Percentiles rank a stretch among this genome's conserved stretches.
Conservation (phyloP, 2,797 vertebrate genomes). For the Sciurus vulgaris region DNA sequence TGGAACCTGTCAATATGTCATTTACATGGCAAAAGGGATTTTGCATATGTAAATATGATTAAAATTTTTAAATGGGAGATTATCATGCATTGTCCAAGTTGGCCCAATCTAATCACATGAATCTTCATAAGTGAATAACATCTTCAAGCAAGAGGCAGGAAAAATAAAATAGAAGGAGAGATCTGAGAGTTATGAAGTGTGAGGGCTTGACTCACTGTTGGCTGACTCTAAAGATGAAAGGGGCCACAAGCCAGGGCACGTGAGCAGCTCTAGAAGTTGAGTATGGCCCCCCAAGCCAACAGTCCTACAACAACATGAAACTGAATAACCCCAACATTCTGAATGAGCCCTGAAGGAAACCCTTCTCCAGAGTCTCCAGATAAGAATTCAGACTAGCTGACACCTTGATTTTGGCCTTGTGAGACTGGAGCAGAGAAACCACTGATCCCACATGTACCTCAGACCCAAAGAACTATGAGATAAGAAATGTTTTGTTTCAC, state of each 20-base stretch:
- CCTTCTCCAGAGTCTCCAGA: background rate
- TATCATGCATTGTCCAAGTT: background rate
- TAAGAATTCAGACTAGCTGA: background rate
- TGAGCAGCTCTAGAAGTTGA: background rate
- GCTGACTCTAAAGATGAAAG: background rate
- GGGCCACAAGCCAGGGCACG: background rate
- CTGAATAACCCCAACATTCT: background rate
- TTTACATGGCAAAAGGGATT: background rate
- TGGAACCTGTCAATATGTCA: background rate
- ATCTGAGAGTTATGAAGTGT: background rate
- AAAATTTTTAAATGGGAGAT: background rate
- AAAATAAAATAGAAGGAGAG: background rate
- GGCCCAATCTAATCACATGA: background rate
- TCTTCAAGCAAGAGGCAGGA: background rate
- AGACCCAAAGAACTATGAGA: background rate
- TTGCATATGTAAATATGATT: background rate
- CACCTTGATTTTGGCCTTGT: background rate
- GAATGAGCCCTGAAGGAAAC: background rate
- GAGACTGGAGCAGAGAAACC: background rate
- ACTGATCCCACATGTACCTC: background rate
- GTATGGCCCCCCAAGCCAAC: background rate
- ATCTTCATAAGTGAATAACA: background rate
- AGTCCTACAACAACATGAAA: background rate
- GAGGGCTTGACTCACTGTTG: background rate
- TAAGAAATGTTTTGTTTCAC: background rate